phyloP scores from a whole-genome alignment of 1,140 invertebrate genomes.

The Drosophila bipectinata region DNA sequence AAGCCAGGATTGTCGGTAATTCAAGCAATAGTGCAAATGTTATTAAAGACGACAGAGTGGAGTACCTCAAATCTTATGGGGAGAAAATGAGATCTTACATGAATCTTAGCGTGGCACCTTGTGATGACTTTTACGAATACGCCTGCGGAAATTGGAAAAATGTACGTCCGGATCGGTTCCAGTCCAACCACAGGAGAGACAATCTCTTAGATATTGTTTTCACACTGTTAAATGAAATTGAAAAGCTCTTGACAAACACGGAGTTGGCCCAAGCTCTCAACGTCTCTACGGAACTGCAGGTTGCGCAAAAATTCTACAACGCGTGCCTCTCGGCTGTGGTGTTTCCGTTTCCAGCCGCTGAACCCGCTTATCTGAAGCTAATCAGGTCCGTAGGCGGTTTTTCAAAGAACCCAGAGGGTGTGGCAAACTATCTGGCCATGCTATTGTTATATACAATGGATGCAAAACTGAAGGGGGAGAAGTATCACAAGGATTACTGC shows the following conservation, averaged over 20 bases:
- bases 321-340: constrained; percentile 57
- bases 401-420: too few relatives aligned
- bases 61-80: constrained; percentile 83
- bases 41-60: constrained; percentile 23
- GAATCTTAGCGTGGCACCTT: constrained; percentile 87
- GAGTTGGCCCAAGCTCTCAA: constrained; percentile 44
- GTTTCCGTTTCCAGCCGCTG: constrained; percentile 56
- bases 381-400: constrained; percentile 75
- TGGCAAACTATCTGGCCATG: too few relatives aligned
- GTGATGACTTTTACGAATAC: constrained; percentile 89
- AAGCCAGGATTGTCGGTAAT: constrained; percentile 20
- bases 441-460: too few relatives aligned
- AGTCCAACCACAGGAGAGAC: constrained; percentile 46
- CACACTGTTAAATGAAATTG: constrained; percentile 41
- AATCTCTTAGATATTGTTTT: constrained; percentile 70
- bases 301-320: constrained; percentile 70
- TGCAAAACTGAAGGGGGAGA: too few relatives aligned
- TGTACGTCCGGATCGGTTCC: constrained; percentile 30
- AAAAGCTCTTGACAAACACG: constrained; percentile 42
- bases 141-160: constrained; percentile 87
- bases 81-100: constrained; percentile 84
- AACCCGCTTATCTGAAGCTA: constrained; percentile 71
- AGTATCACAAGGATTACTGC: constrained; percentile 83
- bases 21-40: constrained; percentile 19
- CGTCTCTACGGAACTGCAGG: constrained; percentile 50